These are phyloP conservation scores for Euura lappo DNA, from an alignment of 1,140 invertebrate genomes.

Conservation along the genomic window DNA sequence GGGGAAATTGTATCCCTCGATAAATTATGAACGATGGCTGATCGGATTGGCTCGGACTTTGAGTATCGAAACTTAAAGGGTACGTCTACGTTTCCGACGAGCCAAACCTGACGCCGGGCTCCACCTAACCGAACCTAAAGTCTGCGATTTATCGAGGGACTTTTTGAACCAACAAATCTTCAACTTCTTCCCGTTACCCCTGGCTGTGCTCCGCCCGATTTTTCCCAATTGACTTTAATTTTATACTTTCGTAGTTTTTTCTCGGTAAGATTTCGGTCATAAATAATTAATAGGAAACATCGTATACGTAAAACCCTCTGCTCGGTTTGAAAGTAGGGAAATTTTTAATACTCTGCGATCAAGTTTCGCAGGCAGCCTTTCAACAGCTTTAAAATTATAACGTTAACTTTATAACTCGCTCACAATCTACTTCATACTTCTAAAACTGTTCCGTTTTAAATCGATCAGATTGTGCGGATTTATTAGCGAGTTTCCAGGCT, in stretches of 20 bases:
- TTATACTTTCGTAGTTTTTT: neutral
- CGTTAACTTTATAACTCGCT: neutral
- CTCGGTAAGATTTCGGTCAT: neutral
- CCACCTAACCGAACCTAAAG: neutral
- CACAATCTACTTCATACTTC: neutral
- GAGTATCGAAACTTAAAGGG: neutral
- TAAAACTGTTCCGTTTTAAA: neutral
- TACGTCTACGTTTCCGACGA: neutral
- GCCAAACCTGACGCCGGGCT: neutral
- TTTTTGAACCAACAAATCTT: slow-evolving; percentile 7
- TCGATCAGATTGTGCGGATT: neutral
- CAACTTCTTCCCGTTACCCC: neutral
- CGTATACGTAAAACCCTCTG: neutral
- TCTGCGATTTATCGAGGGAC: neutral
- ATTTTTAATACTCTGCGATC: neutral
- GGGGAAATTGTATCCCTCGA: neutral
- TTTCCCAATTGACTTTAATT: neutral
- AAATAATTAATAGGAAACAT: neutral
- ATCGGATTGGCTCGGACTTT: no score
- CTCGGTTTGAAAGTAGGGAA: neutral
- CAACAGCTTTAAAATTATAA: neutral
- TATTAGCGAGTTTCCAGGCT: no score
- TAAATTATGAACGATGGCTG: neutral
- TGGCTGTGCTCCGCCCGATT: neutral
- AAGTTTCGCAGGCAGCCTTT: neutral